Conservation (phyloP, 1,140 invertebrate species). For the Campodea augens region DNA sequence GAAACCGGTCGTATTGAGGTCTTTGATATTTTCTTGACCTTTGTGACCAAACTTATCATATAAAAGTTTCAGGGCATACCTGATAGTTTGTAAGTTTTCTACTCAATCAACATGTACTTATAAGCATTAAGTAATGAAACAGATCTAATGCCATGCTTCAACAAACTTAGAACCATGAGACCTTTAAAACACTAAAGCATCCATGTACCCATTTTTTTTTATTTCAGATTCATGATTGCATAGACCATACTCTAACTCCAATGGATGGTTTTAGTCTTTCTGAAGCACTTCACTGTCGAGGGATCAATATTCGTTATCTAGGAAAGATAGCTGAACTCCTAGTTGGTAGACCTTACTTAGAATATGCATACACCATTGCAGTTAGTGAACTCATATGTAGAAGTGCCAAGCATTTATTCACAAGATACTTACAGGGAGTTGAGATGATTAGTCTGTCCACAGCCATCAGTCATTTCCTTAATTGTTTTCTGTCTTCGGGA, state of each 20-base stretch:
- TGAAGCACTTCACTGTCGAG: slow-evolving; percentile 77
- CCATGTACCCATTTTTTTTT: slow-evolving; percentile 11
- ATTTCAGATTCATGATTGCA: slow-evolving; percentile 63
- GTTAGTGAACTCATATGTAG: slow-evolving; percentile 70
- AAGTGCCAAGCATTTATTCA: slow-evolving; percentile 84
- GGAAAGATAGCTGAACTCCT: slow-evolving; percentile 68
- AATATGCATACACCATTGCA: slow-evolving; percentile 73
- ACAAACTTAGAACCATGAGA: too few species aligned
- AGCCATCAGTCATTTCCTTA: slow-evolving; percentile 85
- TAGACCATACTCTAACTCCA: slow-evolving; percentile 76
- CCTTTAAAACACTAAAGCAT: too few species aligned
- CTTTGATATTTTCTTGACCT: too few species aligned
- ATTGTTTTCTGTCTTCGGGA: slow-evolving; percentile 71
- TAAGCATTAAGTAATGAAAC: too few species aligned
- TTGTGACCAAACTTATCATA: too few species aligned
- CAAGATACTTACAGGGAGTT: slow-evolving; percentile 70
- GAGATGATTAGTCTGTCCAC: slow-evolving; percentile 75
- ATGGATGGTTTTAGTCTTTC: slow-evolving; percentile 91
- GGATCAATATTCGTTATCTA: slow-evolving; percentile 93
- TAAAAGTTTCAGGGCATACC: too few species aligned
- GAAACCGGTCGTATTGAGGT: too few species aligned
- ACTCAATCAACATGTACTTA: too few species aligned
- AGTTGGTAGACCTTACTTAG: slow-evolving; percentile 52
- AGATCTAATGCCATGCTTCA: too few species aligned
- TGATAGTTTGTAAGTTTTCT: too few species aligned